Percentiles rank a stretch among this genome's conserved stretches.
Evolutionary conservation across 2,888 invertebrate genomes (phyloP).

Genomic region (Masnerella sp.): DNA sequence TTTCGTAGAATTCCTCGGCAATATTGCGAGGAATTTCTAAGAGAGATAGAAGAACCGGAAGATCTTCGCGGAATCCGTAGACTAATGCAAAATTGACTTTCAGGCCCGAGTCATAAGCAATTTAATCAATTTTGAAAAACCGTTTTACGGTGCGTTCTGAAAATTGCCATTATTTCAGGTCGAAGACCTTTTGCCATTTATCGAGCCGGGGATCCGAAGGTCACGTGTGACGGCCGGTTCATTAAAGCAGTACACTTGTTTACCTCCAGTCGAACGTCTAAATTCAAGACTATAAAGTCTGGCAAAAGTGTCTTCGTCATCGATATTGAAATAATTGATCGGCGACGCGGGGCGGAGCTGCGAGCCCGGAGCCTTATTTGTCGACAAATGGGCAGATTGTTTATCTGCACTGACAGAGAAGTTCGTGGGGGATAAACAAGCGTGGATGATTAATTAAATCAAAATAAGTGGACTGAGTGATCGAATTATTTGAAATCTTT

Average conservation of each 20-base stretch:
- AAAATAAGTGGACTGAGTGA: too few species aligned
- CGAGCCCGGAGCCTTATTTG: conserved; percentile 12
- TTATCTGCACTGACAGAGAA: not conserved
- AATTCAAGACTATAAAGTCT: conserved; percentile 33
- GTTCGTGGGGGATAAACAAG: not conserved
- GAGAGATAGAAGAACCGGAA: not conserved
- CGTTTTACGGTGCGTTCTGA: not conserved
- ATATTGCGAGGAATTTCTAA: not conserved
- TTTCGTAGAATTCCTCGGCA: not conserved
- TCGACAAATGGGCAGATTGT: conserved; percentile 9
- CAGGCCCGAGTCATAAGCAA: not conserved
- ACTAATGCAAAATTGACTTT: too few species aligned
- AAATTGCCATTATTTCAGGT: not conserved
- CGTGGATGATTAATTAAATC: too few species aligned
- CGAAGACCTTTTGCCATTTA: conserved; percentile 20
- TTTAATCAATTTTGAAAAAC: too few species aligned
- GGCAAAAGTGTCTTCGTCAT: conserved; percentile 34
- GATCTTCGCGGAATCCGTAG: too few species aligned
- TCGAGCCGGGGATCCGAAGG: conserved; percentile 24
- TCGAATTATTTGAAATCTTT: too few species aligned
- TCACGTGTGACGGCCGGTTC: conserved; percentile 2
- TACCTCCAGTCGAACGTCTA: conserved; percentile 20
- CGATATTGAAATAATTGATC: conserved; percentile 35
- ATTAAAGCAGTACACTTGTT: conserved; percentile 34
- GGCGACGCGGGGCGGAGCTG: not conserved